These are phyloP conservation scores for Cheiracanthium punctorium DNA, from an alignment of 2,888 invertebrate genomes.

Conservation along the genomic window DNA sequence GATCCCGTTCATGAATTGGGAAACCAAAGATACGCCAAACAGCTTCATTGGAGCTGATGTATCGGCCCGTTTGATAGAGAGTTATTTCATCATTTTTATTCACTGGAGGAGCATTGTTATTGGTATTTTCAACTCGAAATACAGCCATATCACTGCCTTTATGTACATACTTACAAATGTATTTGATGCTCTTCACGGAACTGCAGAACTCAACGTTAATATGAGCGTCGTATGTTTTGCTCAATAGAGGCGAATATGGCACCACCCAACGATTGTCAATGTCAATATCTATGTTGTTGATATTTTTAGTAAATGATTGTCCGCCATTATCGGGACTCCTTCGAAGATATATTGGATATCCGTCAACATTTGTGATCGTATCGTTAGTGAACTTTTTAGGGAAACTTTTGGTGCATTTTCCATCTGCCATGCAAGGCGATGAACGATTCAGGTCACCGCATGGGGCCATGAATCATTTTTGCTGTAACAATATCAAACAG, in stretches of 20 bases:
- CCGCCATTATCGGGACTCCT: background rate
- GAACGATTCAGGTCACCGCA: constrained; percentile 63
- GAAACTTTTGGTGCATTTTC: constrained; percentile 71
- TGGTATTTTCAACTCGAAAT: too few relatives aligned
- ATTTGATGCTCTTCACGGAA: constrained; percentile 11
- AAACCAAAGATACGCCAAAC: constrained; percentile 39
- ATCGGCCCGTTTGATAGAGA: background rate
- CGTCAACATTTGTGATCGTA: constrained; percentile 73
- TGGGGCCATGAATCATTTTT: too few relatives aligned
- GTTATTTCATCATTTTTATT: too few relatives aligned
- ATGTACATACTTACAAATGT: constrained; percentile 28
- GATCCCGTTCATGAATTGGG: constrained; percentile 33
- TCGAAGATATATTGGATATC: constrained; percentile 74
- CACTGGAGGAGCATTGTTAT: too few relatives aligned
- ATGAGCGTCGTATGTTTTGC: constrained; percentile 6
- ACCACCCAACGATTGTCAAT: constrained; percentile 13
- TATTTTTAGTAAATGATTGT: too few relatives aligned
- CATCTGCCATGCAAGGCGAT: constrained; percentile 59
- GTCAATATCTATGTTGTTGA: background rate
- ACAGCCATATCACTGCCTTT: background rate
- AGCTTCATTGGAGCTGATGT: constrained; percentile 39
- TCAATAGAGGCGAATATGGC: background rate
- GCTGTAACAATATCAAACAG: too few relatives aligned
- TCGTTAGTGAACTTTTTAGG: constrained; percentile 72
- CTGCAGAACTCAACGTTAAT: constrained; percentile 22